Evolutionary conservation across 2,888 invertebrate genomes (phyloP), one percentile per base, ranked within the genome.

Genomic region (Beris chalybata): DNA sequence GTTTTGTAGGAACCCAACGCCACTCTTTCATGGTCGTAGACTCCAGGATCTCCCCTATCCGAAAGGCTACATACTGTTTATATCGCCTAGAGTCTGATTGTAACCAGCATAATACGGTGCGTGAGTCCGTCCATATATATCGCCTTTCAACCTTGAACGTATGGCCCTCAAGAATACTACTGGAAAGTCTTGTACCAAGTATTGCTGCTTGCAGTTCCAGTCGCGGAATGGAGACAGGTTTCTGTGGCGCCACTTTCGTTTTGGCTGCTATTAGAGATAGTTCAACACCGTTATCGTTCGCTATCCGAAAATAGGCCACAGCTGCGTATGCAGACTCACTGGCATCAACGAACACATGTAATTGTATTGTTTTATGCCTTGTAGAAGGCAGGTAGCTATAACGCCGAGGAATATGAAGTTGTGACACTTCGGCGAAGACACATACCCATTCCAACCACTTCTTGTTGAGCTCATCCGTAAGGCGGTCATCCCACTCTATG

Each of bases 401-500:
- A 38, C 69, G 69, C 56, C 70, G 59, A 11, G 70, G 69, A n/a
- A 71, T 52, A 9, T 61, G 53, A 7, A 68, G 22, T 29, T 65
- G 43, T 7, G 52, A 53, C n/a, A 70, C 54, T 11, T 63, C 31
- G n/a, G n/a, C 22, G 7, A 71, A 13, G 0, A 59, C 7, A 5
- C 32, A 30, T 11, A 66, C 29, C 69, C 66, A 72, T 15, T 57
- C 67, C 0, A n/a, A n/a, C n/a, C n/a, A n/a, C n/a, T n/a, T n/a
- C n/a, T n/a, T n/a, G n/a, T n/a, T n/a, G n/a, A n/a, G n/a, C n/a
- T n/a, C n/a, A n/a, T n/a, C n/a, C n/a, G n/a, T n/a, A n/a, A 66
- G 64, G 38, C 52, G 9, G 3, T 72, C n/a, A n/a, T n/a, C n/a
- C n/a, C 71, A 71, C 13, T 22, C 66, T 31, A 63, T 69, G n/a